Conservation (phyloP, 2,888 invertebrate genomes). For the Cremastinae sp. region DNA sequence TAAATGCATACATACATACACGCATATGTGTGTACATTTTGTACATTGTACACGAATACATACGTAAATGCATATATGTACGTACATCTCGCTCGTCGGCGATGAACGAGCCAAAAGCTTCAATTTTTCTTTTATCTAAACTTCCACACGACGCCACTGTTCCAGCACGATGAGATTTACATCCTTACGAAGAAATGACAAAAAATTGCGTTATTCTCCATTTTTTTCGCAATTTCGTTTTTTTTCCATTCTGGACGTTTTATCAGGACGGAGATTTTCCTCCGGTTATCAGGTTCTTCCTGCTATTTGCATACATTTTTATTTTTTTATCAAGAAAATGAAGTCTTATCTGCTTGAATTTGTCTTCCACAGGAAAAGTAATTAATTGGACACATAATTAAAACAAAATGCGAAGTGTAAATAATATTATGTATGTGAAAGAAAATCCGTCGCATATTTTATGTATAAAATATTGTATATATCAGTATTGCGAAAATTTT, state of each 20-base stretch:
- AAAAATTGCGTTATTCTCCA: neutral
- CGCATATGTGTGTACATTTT: no score
- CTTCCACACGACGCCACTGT: slow-evolving; percentile 8
- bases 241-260: neutral
- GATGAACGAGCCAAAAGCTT: slow-evolving; percentile 12
- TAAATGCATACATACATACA: no score
- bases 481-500: no score
- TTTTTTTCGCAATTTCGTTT: neutral
- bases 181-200: neutral
- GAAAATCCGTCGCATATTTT: no score
- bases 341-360: neutral
- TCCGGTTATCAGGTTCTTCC: neutral
- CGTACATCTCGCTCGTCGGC: slow-evolving; percentile 2
- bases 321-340: neutral
- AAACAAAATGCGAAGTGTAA: no score
- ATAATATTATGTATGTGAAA: no score
- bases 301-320: neutral
- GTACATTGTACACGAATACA: no score
- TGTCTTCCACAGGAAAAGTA: no score
- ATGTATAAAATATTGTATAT: no score
- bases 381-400: no score
- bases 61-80: no score
- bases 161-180: neutral
- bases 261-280: neutral
- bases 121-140: slow-evolving; percentile 16